These are phyloP conservation scores for Odontomachus brunneus DNA, from an alignment of 1,140 invertebrate species.

Conservation along the genomic window DNA sequence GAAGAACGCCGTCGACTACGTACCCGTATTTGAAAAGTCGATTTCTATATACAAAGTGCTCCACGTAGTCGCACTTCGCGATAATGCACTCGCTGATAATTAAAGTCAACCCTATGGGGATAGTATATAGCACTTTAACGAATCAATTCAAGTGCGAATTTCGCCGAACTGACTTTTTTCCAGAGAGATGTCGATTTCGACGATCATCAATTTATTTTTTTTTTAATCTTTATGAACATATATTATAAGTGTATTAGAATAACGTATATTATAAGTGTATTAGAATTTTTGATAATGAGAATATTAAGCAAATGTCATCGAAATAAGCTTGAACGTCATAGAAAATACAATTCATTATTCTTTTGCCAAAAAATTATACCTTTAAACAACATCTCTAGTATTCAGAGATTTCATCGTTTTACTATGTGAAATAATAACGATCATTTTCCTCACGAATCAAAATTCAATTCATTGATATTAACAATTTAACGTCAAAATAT, in stretches of 20 bases:
- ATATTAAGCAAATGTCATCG: not conserved
- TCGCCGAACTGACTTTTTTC: not conserved
- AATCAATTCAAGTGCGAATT: no score
- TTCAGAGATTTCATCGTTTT: not conserved
- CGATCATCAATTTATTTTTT: not conserved
- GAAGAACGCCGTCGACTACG: conserved; percentile 66
- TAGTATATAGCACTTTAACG: conserved; percentile 29
- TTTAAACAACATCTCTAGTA: not conserved
- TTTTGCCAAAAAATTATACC: not conserved
- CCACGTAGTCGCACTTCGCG: conserved; percentile 45
- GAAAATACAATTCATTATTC: not conserved
- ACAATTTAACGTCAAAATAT: conserved; percentile 4
- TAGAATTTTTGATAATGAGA: not conserved
- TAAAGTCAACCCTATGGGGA: conserved; percentile 39
- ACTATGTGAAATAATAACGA: not conserved
- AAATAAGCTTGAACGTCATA: not conserved
- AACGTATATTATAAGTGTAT: not conserved
- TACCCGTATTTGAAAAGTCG: conserved; percentile 67
- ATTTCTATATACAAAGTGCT: conserved; percentile 55
- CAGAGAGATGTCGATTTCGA: conserved; percentile 11
- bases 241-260: not conserved
- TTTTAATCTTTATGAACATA: not conserved
- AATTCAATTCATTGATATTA: not conserved
- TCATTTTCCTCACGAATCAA: not conserved
- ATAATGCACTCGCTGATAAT: conserved; percentile 60